Conservation (phyloP, 2,888 invertebrate species). For the Conchocele bisecta region DNA sequence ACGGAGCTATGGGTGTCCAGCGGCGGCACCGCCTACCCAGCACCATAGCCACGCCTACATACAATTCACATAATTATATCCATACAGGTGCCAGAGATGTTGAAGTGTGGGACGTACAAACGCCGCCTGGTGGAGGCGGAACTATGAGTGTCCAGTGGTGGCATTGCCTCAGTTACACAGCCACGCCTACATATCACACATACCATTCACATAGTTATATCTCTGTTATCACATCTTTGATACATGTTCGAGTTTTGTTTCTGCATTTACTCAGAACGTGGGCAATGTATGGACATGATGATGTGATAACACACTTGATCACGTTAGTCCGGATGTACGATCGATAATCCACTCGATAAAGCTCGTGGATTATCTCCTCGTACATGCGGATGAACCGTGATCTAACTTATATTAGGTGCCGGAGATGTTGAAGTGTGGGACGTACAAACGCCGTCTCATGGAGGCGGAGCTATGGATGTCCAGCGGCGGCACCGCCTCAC, state of each 20-base stretch:
- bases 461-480: conserved; percentile 82
- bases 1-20: conserved; percentile 55
- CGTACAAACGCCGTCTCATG: conserved; percentile 70
- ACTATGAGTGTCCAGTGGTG: conserved; percentile 74
- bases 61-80: background rate
- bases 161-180: background rate
- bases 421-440: conserved; percentile 76
- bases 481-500: conserved; percentile 79
- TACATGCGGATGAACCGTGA: too few relatives aligned
- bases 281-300: too few relatives aligned
- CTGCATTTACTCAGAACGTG: too few relatives aligned
- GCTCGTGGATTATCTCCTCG: too few relatives aligned
- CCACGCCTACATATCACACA: background rate
- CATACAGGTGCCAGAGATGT: conserved; percentile 67
- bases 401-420: conserved; percentile 79
- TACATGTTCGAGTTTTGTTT: too few relatives aligned
- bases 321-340: too few relatives aligned
- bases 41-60: background rate
- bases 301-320: too few relatives aligned
- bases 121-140: conserved; percentile 70
- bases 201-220: background rate
- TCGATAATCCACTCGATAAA: too few relatives aligned
- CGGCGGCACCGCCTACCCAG: background rate
- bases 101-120: conserved; percentile 69
- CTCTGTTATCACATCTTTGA: too few relatives aligned